Conservation (phyloP, 2,113 vertebrate genomes). For the Dissostichus mawsoni region DNA sequence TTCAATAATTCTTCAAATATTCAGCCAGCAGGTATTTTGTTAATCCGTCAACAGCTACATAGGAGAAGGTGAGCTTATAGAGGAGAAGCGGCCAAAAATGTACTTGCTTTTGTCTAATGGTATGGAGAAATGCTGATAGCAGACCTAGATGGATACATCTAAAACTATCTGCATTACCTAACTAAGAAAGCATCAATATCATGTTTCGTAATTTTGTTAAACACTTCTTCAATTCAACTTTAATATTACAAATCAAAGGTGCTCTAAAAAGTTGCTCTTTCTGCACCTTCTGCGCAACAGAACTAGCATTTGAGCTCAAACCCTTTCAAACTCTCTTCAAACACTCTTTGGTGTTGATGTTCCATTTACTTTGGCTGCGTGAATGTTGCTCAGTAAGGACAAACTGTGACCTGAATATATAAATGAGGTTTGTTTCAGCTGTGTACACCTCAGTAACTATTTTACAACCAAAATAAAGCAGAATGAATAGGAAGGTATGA, state of each 20-base stretch:
- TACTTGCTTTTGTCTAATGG: no score
- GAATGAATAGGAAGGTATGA: not conserved
- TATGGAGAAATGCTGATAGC: not conserved
- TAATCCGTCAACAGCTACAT: not conserved
- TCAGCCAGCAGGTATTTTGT: slow-evolving; percentile 1
- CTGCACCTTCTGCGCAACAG: not conserved
- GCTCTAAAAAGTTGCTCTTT: not conserved
- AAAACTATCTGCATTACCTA: not conserved
- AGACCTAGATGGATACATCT: not conserved
- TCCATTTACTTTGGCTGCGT: slow-evolving; percentile 62
- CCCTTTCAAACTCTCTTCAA: not conserved
- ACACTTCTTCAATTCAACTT: slow-evolving; percentile 6
- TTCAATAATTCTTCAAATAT: not conserved
- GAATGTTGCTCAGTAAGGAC: slow-evolving; percentile 19
- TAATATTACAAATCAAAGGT: slow-evolving; percentile 1
- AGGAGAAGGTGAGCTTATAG: not conserved
- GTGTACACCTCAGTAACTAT: slow-evolving; percentile 2
- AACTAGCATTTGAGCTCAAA: slow-evolving; percentile 7
- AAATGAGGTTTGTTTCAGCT: slow-evolving; percentile 33
- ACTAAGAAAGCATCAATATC: not conserved
- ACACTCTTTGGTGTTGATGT: slow-evolving; percentile 52
- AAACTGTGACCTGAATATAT: slow-evolving; percentile 21
- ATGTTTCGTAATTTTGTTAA: slow-evolving; percentile 7
- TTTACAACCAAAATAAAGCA: slow-evolving; percentile 34
- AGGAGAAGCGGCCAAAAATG: not conserved